Conservation (phyloP, 2,888 invertebrate species). For the Sinhomidia bicolor region DNA sequence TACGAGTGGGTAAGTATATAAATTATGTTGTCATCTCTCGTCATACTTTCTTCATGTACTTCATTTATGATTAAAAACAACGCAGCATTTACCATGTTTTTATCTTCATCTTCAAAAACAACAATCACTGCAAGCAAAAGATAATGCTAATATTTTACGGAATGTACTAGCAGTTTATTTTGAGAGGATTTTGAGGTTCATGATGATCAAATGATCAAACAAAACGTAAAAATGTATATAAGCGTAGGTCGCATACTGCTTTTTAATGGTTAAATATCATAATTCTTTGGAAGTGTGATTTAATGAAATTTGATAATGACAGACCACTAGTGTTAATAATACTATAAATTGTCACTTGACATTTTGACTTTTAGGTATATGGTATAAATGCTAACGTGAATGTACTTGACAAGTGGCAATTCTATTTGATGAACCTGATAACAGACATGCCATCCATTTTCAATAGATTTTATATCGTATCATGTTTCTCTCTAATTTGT, state of each 20-base stretch:
- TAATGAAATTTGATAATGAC: not conserved
- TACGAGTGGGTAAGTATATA: constrained; percentile 26
- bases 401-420: constrained; percentile 27
- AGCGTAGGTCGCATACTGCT: no score
- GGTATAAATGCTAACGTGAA: not conserved
- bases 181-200: constrained; percentile 17
- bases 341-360: not conserved
- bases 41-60: constrained; percentile 54
- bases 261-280: no score
- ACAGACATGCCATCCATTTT: not conserved
- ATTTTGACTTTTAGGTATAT: not conserved
- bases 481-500: constrained; percentile 42
- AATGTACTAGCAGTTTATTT: constrained; percentile 21
- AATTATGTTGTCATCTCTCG: constrained; percentile 62
- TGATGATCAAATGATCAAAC: not conserved
- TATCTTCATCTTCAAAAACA: not conserved
- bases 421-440: not conserved
- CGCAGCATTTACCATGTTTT: not conserved
- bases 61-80: not conserved
- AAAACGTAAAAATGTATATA: not conserved
- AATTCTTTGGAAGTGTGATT: no score
- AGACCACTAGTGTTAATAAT: not conserved
- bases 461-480: not conserved
- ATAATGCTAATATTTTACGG: not conserved
- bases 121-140: not conserved